Evolutionary conservation across 1,140 invertebrate genomes (phyloP).

Genomic region (Drosophila biarmipes): DNA sequence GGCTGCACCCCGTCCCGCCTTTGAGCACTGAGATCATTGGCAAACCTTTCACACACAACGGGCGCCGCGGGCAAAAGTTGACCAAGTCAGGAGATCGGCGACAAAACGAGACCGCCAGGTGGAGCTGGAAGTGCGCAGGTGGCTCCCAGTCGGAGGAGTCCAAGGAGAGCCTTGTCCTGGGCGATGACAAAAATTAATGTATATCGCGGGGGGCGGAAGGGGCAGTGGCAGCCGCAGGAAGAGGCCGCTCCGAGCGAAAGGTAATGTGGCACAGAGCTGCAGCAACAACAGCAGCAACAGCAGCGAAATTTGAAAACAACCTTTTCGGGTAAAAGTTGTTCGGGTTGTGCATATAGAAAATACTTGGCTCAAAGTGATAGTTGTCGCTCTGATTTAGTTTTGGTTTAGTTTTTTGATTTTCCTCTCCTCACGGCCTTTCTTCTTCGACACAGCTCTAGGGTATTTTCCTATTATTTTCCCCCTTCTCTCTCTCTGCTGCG

Average conservation of each 20-base stretch:
- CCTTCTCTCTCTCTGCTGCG: slow-evolving; percentile 15
- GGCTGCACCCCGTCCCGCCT: not conserved
- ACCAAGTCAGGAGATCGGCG: slow-evolving; percentile 18
- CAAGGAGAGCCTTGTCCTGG: slow-evolving; percentile 25
- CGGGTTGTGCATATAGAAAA: slow-evolving; percentile 52
- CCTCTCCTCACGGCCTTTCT: slow-evolving; percentile 34
- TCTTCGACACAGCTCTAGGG: slow-evolving; percentile 38
- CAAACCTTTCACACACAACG: slow-evolving; percentile 47
- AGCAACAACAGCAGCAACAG: slow-evolving; percentile 11
- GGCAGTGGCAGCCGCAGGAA: slow-evolving; percentile 12
- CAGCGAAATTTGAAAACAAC: slow-evolving; percentile 58
- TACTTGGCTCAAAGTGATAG: slow-evolving; percentile 60
- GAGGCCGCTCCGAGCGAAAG: slow-evolving; percentile 37
- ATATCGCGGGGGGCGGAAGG: slow-evolving; percentile 25
- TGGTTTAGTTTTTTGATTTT: slow-evolving; percentile 12
- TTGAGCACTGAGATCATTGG: slow-evolving; percentile 12
- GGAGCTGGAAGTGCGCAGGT: slow-evolving; percentile 47
- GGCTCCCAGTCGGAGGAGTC: slow-evolving; percentile 30
- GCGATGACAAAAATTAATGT: slow-evolving; percentile 64
- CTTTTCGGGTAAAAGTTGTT: slow-evolving; percentile 65
- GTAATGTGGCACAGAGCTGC: slow-evolving; percentile 44
- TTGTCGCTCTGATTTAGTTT: slow-evolving; percentile 64
- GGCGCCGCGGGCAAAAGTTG: slow-evolving; percentile 34
- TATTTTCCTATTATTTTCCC: slow-evolving; percentile 19
- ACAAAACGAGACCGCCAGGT: slow-evolving; percentile 32